A percentile compares a stretch with the other conserved stretches of the same genome.
Conservation (phyloP, 1,140 invertebrate species). For the Penaeus chinensis region DNA sequence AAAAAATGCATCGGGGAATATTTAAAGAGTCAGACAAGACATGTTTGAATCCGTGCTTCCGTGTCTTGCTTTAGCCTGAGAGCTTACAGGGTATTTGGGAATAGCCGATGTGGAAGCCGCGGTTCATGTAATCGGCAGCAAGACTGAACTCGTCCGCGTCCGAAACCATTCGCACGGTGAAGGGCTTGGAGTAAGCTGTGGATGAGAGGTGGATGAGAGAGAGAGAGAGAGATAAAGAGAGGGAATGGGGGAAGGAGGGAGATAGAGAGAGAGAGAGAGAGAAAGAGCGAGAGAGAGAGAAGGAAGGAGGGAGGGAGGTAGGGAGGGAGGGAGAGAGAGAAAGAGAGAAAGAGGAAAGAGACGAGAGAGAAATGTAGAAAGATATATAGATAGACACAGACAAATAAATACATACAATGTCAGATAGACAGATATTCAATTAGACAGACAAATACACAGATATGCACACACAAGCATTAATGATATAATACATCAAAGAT, state of each 20-base stretch:
- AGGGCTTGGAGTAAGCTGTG: conserved; percentile 59
- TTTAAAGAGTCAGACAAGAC: too few species aligned
- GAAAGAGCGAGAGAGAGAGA: conserved; percentile 22
- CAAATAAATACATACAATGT: too few species aligned
- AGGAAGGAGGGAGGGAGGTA: conserved; percentile 11
- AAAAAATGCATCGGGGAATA: too few species aligned
- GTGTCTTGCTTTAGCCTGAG: too few species aligned
- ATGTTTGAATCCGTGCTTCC: too few species aligned
- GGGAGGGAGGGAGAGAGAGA: neutral
- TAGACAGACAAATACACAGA: too few species aligned
- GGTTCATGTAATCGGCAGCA: conserved; percentile 57
- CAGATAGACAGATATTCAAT: too few species aligned
- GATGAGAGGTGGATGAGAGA: neutral
- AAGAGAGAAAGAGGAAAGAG: neutral
- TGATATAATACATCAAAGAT: neutral
- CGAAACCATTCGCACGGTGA: conserved; percentile 55
- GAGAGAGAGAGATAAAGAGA: conserved; percentile 22
- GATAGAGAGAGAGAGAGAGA: neutral
- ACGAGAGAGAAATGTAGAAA: too few species aligned
- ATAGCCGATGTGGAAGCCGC: conserved; percentile 58
- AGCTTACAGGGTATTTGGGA: conserved; percentile 45
- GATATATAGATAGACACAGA: neutral
- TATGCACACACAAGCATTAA: too few species aligned
- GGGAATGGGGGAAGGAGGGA: neutral
- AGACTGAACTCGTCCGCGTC: conserved; percentile 55